phyloP scores from a whole-genome alignment of 2,888 invertebrate species.

The Myopa tessellatipennis region DNA sequence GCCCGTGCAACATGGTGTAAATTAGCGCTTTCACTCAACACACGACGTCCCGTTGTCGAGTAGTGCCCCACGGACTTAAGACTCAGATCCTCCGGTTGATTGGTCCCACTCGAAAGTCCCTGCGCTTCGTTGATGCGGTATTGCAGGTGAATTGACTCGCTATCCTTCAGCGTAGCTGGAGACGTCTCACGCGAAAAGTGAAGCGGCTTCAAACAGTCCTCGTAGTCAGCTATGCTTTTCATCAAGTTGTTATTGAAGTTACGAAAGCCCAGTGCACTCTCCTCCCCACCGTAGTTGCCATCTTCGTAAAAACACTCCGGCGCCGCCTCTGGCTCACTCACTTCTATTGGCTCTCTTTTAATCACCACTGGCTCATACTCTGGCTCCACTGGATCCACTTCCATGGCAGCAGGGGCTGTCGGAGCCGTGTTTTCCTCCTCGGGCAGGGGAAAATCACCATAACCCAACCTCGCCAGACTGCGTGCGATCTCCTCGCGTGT shows the following conservation, averaged over 20 bases:
- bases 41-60: constrained; percentile 47
- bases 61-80: constrained; percentile 44
- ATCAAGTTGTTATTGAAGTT: constrained; percentile 60
- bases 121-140: not conserved
- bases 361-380: constrained; percentile 21
- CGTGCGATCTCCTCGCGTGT: constrained; percentile 65
- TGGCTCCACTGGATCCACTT: not conserved
- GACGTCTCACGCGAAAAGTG: constrained; percentile 50
- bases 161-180: constrained; percentile 41
- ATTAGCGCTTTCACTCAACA: constrained; percentile 60
- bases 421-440: constrained; percentile 44
- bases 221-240: constrained; percentile 62
- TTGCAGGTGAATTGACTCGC: constrained; percentile 38
- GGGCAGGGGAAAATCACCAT: constrained; percentile 59
- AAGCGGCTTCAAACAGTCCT: constrained; percentile 57
- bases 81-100: constrained; percentile 64
- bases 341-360: constrained; percentile 34
- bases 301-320: constrained; percentile 36
- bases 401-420: not conserved
- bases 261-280: constrained; percentile 47
- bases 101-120: not conserved
- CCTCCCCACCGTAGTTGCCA: constrained; percentile 14
- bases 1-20: constrained; percentile 61
- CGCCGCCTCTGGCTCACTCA: constrained; percentile 44
- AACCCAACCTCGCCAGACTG: constrained; percentile 61